Conservation (phyloP, 2,888 invertebrate species). For the Drosophila antonietae region DNA sequence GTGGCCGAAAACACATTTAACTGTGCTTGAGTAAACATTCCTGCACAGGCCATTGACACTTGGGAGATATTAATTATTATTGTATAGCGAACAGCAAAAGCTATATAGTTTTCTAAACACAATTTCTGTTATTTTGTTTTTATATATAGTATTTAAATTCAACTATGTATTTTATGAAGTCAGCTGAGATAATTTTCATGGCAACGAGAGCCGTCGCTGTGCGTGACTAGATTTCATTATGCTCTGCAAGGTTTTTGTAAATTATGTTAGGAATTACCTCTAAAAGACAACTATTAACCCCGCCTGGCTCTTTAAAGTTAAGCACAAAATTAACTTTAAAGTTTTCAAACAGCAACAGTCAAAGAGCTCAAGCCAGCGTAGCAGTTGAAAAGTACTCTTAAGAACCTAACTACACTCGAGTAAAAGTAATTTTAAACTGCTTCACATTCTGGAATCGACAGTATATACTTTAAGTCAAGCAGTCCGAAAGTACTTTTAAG, state of each 20-base stretch:
- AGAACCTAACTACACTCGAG: not conserved
- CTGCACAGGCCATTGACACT: not conserved
- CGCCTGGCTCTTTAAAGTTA: not conserved
- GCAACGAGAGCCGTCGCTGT: not conserved
- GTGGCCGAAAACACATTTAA: not conserved
- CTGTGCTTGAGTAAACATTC: not conserved
- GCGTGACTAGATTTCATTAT: slow-evolving; percentile 7
- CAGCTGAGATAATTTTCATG: not conserved
- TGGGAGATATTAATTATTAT: no score
- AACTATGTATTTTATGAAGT: not conserved
- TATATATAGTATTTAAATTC: not conserved
- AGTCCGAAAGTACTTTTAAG: not conserved
- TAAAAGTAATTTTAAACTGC: not conserved
- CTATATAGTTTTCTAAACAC: not conserved
- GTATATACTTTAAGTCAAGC: not conserved
- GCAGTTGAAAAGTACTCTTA: not conserved
- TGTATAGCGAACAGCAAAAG: not conserved
- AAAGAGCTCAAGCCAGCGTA: not conserved
- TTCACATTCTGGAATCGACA: not conserved
- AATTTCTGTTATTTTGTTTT: not conserved
- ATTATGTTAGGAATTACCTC: slow-evolving; percentile 5
- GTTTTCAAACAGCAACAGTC: not conserved
- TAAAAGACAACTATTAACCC: slow-evolving; percentile 7
- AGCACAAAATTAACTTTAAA: not conserved
- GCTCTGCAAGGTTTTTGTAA: slow-evolving; percentile 5